Evolutionary conservation across 2,888 invertebrate species (phyloP).

Genomic region (Atethmia centrago): DNA sequence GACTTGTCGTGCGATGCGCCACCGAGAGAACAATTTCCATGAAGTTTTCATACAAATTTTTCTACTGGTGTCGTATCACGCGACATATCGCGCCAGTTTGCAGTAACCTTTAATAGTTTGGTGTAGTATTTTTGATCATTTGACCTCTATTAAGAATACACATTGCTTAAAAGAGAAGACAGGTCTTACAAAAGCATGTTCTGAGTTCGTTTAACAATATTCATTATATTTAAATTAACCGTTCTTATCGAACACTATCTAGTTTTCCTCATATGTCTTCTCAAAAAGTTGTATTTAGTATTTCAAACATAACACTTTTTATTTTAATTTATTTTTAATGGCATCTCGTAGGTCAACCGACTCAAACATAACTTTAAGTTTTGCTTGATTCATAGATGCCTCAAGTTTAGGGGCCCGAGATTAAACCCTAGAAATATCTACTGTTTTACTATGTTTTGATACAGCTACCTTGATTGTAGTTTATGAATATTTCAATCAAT

Average conservation of each 20-base stretch:
- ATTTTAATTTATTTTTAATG: too few species aligned
- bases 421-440: too few species aligned
- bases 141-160: background rate
- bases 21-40: too few species aligned
- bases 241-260: background rate
- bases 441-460: background rate
- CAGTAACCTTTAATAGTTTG: too few species aligned
- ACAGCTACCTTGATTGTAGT: slow-evolving; percentile 21
- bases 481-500: slow-evolving; percentile 31
- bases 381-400: background rate
- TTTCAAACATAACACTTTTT: background rate
- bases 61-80: too few species aligned
- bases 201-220: background rate
- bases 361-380: background rate
- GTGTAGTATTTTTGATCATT: background rate
- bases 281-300: background rate
- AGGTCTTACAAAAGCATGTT: background rate
- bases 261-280: background rate
- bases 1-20: too few species aligned
- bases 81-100: too few species aligned
- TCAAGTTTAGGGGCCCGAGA: too few species aligned
- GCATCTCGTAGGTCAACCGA: too few species aligned
- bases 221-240: background rate
- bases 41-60: too few species aligned
- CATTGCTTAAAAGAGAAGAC: slow-evolving; percentile 1